Base-by-base conservation (phyloP, 2,797 vertebrate genomes). In the Xerus rutilus region DNA sequence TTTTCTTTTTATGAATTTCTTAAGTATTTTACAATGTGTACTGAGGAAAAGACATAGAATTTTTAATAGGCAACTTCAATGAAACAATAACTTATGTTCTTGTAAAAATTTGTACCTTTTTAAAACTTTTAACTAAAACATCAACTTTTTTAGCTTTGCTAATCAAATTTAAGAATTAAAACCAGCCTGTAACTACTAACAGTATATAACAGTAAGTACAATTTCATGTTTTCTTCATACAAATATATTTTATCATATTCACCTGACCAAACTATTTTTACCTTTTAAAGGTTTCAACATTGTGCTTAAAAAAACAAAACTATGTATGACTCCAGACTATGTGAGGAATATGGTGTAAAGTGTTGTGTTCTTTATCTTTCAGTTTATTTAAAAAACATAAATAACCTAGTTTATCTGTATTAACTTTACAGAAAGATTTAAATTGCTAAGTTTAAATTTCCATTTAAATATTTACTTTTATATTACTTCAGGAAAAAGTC, bases 71-170 rank as follows among this genome's bases (percentile, higher is more conserved):
- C 98, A 98, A 98, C 99, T 99, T 99, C 99, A 99, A 99, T 99
- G 99, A 99, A 99, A 99, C 99, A 99, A 99, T 99, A 99, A 99
- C 99, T 99, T 99, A 99, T 98, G 96, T 98, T 95, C 96, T 98
- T 98, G 93, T 98, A 98, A 98, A 98, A 98, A 98, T 97, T 94
- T 98, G 98, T 98, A 98, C 98, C 98, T 97, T 97, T 98, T 98
- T 97, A 98, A 98, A 97, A 98, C 97, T 98, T 98, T 98, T 96
- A 98, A 98, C 97, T 96, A 96, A 98, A 98, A 98, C 96, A 98
- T 98, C 97, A 87, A 98, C 97, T 97, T 98, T 98, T 98, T 98
- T 98, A 97, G 97, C 74, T 98, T 98, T 98, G 98, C 98, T 98
- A 98, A 96, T 97, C 97, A 98, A 98, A 98, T 98, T 98, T 98